Conservation (phyloP, 1,140 invertebrate genomes). For the Tetraneura akinire region DNA sequence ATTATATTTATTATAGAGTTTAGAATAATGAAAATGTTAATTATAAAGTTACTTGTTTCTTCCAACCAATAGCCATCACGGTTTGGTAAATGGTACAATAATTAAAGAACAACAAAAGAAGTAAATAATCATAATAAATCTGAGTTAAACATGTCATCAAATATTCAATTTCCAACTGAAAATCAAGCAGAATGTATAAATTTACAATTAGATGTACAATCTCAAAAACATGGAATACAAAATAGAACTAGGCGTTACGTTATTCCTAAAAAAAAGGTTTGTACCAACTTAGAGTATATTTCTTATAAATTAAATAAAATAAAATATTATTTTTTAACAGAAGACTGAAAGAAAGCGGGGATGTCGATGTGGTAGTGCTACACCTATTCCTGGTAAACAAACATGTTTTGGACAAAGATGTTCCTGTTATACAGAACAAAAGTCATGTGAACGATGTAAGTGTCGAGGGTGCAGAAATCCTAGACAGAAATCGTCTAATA, state of each 20-base stretch:
- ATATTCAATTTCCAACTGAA: too few relatives aligned
- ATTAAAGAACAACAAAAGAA: neutral
- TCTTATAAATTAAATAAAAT: neutral
- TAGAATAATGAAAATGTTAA: too few relatives aligned
- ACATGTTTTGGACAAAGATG: conserved; percentile 91
- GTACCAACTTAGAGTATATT: neutral
- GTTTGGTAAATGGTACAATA: neutral
- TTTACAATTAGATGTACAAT: too few relatives aligned
- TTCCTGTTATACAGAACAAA: conserved; percentile 86
- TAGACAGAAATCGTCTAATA: neutral
- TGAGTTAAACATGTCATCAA: too few relatives aligned
- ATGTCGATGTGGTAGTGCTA: conserved; percentile 88
- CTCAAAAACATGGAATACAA: too few relatives aligned
- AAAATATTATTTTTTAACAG: neutral
- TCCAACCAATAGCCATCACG: neutral
- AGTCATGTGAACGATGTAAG: conserved; percentile 82
- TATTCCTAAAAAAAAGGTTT: conserved; percentile 29
- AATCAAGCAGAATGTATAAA: too few relatives aligned
- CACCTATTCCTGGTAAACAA: conserved; percentile 80
- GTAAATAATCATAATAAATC: too few relatives aligned
- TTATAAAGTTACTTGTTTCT: too few relatives aligned
- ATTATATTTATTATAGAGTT: too few relatives aligned
- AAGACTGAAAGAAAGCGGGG: conserved; percentile 63
- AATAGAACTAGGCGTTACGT: neutral
- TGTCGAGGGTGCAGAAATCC: conserved; percentile 91